phyloP scores from a whole-genome alignment of 2,113 vertebrate genomes.

The Electrona antarctica region DNA sequence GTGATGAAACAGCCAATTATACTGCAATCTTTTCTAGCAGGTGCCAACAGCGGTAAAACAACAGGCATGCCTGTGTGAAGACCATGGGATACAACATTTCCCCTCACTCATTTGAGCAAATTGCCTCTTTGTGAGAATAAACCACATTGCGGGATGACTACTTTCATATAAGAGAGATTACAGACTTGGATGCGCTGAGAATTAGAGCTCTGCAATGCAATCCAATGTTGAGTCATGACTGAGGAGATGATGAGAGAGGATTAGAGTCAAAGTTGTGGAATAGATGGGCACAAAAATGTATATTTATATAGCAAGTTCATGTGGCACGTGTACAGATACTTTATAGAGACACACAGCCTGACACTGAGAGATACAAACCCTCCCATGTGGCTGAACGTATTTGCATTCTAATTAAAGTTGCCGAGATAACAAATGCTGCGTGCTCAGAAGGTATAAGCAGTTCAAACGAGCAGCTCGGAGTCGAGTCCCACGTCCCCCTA shows the following conservation, averaged over 20 bases:
- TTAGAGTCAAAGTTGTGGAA: conserved; percentile 34
- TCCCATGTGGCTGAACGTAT: conserved; percentile 12
- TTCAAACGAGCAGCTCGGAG: conserved; percentile 14
- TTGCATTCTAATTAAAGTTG: conserved; percentile 47
- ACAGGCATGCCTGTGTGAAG: conserved; percentile 28
- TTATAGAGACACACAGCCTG: conserved; percentile 14
- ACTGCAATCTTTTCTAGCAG: conserved; percentile 33
- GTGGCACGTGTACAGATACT: neutral
- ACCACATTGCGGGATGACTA: conserved; percentile 31
- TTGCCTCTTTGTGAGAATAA: conserved; percentile 13
- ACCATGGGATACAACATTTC: conserved; percentile 8
- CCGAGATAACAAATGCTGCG: conserved; percentile 46
- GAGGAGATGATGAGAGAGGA: conserved; percentile 42
- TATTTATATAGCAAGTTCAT: conserved; percentile 25
- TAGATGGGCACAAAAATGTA: conserved; percentile 16
- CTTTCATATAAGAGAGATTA: conserved; percentile 46
- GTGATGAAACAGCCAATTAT: neutral
- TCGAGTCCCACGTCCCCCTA: conserved; percentile 28
- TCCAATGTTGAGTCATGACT: conserved; percentile 33
- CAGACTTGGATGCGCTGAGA: conserved; percentile 40
- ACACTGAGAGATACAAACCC: conserved; percentile 47
- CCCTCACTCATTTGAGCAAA: conserved; percentile 31
- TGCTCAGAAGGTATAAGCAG: conserved; percentile 16
- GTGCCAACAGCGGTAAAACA: conserved; percentile 31
- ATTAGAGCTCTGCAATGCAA: conserved; percentile 29